Evolutionary conservation across 2,113 vertebrate species (phyloP).

Genomic region (Saccopteryx bilineata): DNA sequence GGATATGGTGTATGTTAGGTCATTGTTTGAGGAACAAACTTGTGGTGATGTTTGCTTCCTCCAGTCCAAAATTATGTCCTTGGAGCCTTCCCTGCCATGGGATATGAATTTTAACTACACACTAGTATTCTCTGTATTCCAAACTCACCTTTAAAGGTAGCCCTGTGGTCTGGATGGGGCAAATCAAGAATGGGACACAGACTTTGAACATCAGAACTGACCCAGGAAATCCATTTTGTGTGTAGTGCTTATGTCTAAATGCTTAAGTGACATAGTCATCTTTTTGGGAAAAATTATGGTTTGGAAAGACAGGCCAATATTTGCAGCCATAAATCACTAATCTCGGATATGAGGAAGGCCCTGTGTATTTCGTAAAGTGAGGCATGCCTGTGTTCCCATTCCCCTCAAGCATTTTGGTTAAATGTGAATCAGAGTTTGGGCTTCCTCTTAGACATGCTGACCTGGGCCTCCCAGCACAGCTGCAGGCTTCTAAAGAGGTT

Average conservation of each 20-base stretch:
- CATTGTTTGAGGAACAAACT: not conserved
- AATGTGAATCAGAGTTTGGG: slow-evolving; percentile 33
- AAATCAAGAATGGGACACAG: slow-evolving; percentile 27
- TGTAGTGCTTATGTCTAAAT: slow-evolving; percentile 52
- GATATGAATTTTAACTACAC: slow-evolving; percentile 23
- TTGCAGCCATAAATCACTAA: slow-evolving; percentile 51
- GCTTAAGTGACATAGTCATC: slow-evolving; percentile 44
- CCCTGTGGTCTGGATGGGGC: not conserved
- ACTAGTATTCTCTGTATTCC: not conserved
- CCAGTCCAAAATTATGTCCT: not conserved
- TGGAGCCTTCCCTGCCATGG: not conserved
- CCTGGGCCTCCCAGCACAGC: slow-evolving; percentile 66
- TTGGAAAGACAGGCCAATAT: slow-evolving; percentile 64
- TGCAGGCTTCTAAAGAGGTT: slow-evolving; percentile 79
- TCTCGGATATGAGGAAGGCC: not conserved
- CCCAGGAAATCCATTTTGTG: slow-evolving; percentile 40
- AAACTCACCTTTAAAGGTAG: slow-evolving; percentile 35
- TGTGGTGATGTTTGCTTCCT: not conserved
- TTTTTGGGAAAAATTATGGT: slow-evolving; percentile 58
- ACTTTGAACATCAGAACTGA: slow-evolving; percentile 59
- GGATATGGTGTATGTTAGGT: not conserved
- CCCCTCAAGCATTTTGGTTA: slow-evolving; percentile 46
- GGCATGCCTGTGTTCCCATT: not conserved
- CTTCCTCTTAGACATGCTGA: slow-evolving; percentile 61
- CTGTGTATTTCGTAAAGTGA: slow-evolving; percentile 12